Conservation (phyloP, 2,888 invertebrate genomes). For the Pyrrhia umbra region DNA sequence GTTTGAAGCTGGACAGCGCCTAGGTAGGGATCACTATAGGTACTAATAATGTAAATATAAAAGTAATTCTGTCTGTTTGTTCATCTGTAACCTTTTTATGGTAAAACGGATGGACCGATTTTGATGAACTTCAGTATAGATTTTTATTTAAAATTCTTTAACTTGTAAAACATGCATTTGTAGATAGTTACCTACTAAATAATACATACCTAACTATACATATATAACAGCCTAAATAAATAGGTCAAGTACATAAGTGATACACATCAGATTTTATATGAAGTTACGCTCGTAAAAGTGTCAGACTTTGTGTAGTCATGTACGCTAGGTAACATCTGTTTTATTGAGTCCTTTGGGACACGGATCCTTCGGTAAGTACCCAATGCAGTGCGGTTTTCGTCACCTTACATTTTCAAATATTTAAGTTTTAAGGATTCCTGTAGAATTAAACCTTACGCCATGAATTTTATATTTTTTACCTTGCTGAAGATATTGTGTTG, state of each 20-base stretch:
- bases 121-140: no score
- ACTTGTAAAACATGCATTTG: conserved; percentile 9
- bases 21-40: background rate
- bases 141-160: no score
- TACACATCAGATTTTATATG: conserved; percentile 60
- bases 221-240: conserved; percentile 40
- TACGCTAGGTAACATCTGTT: conserved; percentile 60
- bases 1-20: conserved; percentile 1
- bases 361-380: conserved; percentile 40
- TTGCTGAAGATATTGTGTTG: conserved; percentile 26
- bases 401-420: conserved; percentile 53
- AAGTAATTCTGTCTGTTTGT: no score
- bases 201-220: conserved; percentile 17
- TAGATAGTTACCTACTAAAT: conserved; percentile 14
- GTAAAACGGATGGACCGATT: no score
- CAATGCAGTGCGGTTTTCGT: conserved; percentile 54
- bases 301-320: conserved; percentile 55
- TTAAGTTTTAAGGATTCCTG: conserved; percentile 49
- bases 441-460: conserved; percentile 41
- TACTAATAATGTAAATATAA: background rate
- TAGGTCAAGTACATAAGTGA: conserved; percentile 60
- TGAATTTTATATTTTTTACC: conserved; percentile 38
- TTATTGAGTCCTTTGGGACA: conserved; percentile 55
- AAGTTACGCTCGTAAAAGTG: conserved; percentile 57
- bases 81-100: no score